Percentiles rank a stretch among this genome's conserved stretches.
These are phyloP conservation scores for Diacarnus erythraeanus DNA, from an alignment of 37 sponge, comb jelly and placozoan genomes.

Conservation along the genomic window DNA sequence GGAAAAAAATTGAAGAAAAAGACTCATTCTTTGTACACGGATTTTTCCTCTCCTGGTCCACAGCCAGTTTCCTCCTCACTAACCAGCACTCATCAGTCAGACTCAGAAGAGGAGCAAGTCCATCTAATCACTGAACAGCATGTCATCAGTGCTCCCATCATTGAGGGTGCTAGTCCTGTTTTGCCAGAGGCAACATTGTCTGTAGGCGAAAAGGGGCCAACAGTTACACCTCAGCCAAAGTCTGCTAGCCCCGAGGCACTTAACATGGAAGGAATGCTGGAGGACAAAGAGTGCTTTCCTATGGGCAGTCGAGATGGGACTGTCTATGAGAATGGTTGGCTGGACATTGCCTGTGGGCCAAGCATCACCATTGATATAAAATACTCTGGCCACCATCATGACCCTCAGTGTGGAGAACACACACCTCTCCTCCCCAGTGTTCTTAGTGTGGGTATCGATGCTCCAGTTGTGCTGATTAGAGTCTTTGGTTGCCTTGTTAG, in stretches of 20 bases:
- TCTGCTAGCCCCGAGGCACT: neutral
- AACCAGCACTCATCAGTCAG: neutral
- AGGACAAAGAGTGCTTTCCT: conserved; percentile 45
- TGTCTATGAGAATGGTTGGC: conserved; percentile 65
- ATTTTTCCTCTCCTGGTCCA: neutral
- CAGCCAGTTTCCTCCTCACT: neutral
- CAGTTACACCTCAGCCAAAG: neutral
- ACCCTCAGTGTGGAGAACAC: neutral
- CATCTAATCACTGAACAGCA: neutral
- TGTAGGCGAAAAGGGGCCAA: neutral
- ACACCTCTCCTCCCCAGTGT: conserved; percentile 22
- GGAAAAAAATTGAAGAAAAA: neutral
- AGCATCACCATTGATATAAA: conserved; percentile 39
- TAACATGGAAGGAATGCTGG: neutral
- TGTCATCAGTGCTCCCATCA: conserved; percentile 28
- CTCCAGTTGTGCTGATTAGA: conserved; percentile 42
- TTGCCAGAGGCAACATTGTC: neutral
- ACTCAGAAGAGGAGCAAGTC: neutral
- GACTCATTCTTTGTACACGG: neutral
- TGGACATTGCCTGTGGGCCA: conserved; percentile 73
- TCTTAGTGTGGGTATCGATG: conserved; percentile 45
- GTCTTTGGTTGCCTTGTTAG: conserved; percentile 63
- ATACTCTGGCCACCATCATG: conserved; percentile 42
- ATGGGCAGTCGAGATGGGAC: conserved; percentile 56
- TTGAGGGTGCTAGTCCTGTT: neutral